Base-by-base conservation (phyloP, 2,797 vertebrate genomes). In the Sebastes iracundus region DNA sequence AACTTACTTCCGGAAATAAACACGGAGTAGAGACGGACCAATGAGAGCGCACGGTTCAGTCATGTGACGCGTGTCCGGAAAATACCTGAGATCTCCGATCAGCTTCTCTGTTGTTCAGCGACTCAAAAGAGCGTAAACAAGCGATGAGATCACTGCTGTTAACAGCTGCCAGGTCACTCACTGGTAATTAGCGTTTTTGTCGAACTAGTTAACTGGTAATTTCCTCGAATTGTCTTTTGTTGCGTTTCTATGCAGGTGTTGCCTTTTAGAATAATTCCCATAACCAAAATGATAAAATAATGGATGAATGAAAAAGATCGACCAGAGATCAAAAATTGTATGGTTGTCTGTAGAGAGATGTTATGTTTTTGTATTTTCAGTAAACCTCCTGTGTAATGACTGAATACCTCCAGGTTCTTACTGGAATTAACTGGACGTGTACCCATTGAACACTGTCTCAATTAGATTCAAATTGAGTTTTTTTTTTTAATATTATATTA, bases 1-100 rank as follows among this genome's bases (percentile, higher is more conserved):
- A 84, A 87, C 52, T 90, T 83, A 93, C 90, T 94, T 94, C 93
- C 94, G 94, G 94, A 96, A 95, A 93, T 94, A 96, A 94, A 94
- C 86, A 90, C 64, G 25, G 61, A 75, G 60, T 1, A 55, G 11
- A 52, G 10, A 12, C 25, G 32, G 74, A 38, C 93, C 94, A 94
- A 93, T 95, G 16, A 75, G 0, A 82, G 32, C 2, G 0, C 23
- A 1, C 9, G 23, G 1, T 22, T 67, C 9, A 4, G 74, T 93
- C 93, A 94, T 20, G 9, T 93, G 94, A 91, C 75, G 4, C 4
- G 1, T 49, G 13, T 20, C 10, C 18, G 63, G 66, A 60, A 81
- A 42, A 69, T 7, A 22, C 33, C 23, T 53, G 69, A n/a, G 46
- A n/a, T 62, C 22, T 77, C 1, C 0, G 7, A 12, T 56, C 59